Evolutionary conservation across 2,888 invertebrate species (phyloP).

Genomic region (Xestobium rufovillosum): DNA sequence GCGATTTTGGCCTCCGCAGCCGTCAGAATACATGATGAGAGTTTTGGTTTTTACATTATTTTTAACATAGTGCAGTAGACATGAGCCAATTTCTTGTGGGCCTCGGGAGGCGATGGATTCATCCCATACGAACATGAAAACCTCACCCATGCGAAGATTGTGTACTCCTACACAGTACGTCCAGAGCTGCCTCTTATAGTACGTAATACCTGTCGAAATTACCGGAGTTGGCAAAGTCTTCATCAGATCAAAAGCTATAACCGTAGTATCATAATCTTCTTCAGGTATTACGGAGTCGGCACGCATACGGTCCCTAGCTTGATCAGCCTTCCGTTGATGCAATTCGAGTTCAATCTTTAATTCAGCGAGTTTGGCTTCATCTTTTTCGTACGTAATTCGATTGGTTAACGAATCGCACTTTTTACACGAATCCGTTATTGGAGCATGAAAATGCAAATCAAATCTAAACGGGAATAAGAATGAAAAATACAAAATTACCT

Average conservation of each 20-base stretch:
- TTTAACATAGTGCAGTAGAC: slow-evolving; percentile 18
- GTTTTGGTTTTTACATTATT: slow-evolving; percentile 15
- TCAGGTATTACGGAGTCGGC: too few species aligned
- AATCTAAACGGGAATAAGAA: too few species aligned
- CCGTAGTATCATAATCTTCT: slow-evolving; percentile 7
- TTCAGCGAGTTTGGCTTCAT: slow-evolving; percentile 5
- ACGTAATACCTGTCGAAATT: slow-evolving; percentile 20
- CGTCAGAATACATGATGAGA: slow-evolving; percentile 14
- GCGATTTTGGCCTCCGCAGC: slow-evolving; percentile 22
- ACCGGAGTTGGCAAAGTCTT: slow-evolving; percentile 26
- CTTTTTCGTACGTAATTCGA: too few species aligned
- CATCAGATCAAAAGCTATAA: slow-evolving; percentile 22
- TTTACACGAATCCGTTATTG: slow-evolving; percentile 15
- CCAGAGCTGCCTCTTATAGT: slow-evolving; percentile 25
- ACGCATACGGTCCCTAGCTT: slow-evolving; percentile 9
- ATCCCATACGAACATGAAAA: slow-evolving; percentile 22
- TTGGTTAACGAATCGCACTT: slow-evolving; percentile 11
- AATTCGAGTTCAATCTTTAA: slow-evolving; percentile 11
- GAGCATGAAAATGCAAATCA: slow-evolving; percentile 14
- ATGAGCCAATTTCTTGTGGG: slow-evolving; percentile 24
- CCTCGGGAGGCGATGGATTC: slow-evolving; percentile 22
- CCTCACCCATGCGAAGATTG: slow-evolving; percentile 16
- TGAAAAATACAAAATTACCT: too few species aligned
- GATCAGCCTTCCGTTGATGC: slow-evolving; percentile 13
- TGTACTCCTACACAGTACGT: slow-evolving; percentile 23